Evolutionary conservation across 2,888 invertebrate species (phyloP), one percentile per base, ranked within the genome.

Genomic region (Nymphalis urticae): DNA sequence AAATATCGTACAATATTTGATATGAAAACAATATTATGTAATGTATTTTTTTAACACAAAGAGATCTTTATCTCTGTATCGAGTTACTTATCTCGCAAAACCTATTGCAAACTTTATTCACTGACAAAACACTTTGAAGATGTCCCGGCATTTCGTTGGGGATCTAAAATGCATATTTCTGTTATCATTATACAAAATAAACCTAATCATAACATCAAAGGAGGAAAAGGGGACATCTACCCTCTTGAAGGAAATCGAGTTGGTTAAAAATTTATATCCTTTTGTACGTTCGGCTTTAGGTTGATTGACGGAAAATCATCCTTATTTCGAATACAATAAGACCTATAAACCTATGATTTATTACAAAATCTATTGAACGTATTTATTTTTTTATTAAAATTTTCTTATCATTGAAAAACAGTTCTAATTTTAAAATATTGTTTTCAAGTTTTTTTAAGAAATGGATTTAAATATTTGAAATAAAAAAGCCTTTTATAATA

Each of bases 131-230:
- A 63, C 73, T 70, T 73, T 68, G 74, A 72, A 73, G 71, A 71
- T 68, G 66, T 67, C 66, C 68, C 53, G 62, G 62, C 72, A 71
- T 62, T 72, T 69, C 68, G 60, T 73, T 70, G 62, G 69, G 50
- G 72, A 65, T 59, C 61, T 68, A 51, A 75, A 72, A 76, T 75
- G 72, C 73, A 75, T 74, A 75, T 76, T 75, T 73, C 71, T 71
- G 70, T 72, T 82, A 82, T 82, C 80, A 83, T 85, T 83, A 80
- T 79, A 77, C 79, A 76, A 81, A 84, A 85, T 84, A 82, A 85
- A 85, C 81, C 80, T 82, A 85, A 87, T 87, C 82, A 82, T 84
- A 79, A 79, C 77, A 80, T 83, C 81, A 84, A 83, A 80, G 80
- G 66, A 60, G 56, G 69, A 72, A 76, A 71, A 79, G 79, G 78